phyloP scores from a whole-genome alignment of 2,888 invertebrate species.

The Dinocampus coccinellae region DNA sequence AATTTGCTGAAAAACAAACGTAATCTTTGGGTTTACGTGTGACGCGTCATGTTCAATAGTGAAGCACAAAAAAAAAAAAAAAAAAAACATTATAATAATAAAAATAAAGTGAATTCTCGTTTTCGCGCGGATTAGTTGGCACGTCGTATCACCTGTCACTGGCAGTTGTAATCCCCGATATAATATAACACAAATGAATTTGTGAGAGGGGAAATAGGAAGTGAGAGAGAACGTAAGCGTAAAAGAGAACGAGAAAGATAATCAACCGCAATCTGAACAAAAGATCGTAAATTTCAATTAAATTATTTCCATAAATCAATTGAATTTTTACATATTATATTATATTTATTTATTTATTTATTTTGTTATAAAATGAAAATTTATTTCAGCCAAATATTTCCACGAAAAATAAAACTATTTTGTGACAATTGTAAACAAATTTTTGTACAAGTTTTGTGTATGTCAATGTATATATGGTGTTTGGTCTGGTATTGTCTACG shows the following conservation, averaged over 20 bases:
- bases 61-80: no score
- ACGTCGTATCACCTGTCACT: conserved; percentile 14
- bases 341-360: not conserved
- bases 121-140: conserved; percentile 16
- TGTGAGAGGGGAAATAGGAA: not conserved
- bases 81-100: not conserved
- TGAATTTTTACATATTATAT: not conserved
- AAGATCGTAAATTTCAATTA: not conserved
- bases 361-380: not conserved
- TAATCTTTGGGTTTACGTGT: not conserved
- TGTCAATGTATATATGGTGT: no score
- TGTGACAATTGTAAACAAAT: not conserved
- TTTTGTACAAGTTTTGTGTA: no score
- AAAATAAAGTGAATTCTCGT: not conserved
- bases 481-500: no score
- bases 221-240: conserved; percentile 5
- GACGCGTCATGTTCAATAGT: not conserved
- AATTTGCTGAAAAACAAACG: no score
- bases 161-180: not conserved
- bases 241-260: not conserved
- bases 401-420: not conserved
- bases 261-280: no score
- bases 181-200: not conserved
- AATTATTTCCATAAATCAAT: not conserved
- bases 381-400: not conserved